These are phyloP conservation scores for Ormyrus pomaceus DNA, from an alignment of 2,888 invertebrate species.

Conservation along the genomic window DNA sequence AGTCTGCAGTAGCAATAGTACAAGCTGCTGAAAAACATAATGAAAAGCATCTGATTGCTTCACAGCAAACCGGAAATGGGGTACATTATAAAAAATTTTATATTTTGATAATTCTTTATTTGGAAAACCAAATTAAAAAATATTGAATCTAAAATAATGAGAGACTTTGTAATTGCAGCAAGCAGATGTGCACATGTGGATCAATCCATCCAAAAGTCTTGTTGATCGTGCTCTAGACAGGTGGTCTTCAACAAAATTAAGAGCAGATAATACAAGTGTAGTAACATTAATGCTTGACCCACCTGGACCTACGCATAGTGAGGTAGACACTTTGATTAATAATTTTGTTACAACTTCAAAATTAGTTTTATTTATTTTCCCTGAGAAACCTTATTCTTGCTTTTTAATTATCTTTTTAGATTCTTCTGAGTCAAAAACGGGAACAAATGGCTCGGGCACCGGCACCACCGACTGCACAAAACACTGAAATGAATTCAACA, in stretches of 20 bases:
- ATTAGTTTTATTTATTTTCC: neutral
- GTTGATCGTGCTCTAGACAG: constrained; percentile 89
- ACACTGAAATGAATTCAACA: constrained; percentile 30
- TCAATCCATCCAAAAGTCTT: constrained; percentile 94
- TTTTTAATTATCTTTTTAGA: constrained; percentile 58
- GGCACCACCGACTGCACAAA: constrained; percentile 30
- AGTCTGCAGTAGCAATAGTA: constrained; percentile 89
- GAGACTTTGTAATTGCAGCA: constrained; percentile 60
- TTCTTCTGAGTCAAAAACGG: constrained; percentile 68
- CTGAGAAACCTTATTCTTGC: neutral
- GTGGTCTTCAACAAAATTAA: constrained; percentile 90
- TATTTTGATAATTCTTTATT: neutral
- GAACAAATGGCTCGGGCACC: constrained; percentile 56
- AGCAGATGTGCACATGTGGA: constrained; percentile 79
- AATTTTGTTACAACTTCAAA: neutral
- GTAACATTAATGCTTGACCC: constrained; percentile 95
- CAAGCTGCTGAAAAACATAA: constrained; percentile 89
- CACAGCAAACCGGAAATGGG: constrained; percentile 72
- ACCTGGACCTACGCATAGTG: constrained; percentile 86
- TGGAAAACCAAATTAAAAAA: neutral
- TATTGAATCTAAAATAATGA: constrained; percentile 16
- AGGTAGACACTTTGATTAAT: constrained; percentile 74
- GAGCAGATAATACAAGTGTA: constrained; percentile 97
- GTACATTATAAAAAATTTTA: constrained; percentile 59
- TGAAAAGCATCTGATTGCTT: constrained; percentile 78